Evolutionary conservation across 2,888 invertebrate species (phyloP).

Genomic region (Abrostola triplasia): DNA sequence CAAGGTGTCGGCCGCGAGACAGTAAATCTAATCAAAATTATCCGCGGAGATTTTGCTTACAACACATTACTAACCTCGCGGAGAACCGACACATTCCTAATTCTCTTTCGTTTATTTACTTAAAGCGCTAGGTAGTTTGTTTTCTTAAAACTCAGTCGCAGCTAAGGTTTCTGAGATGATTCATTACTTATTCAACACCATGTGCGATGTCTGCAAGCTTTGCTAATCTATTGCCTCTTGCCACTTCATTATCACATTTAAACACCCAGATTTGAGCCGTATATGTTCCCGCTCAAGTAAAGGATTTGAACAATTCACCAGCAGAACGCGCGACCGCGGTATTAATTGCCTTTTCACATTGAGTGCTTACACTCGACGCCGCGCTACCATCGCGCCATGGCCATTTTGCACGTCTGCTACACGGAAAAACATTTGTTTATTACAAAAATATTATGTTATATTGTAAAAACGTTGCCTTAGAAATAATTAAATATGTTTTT

Average conservation of each 20-base stretch:
- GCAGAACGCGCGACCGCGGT: conserved; percentile 46
- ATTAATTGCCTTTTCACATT: conserved; percentile 58
- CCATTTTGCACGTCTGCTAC: conserved; percentile 52
- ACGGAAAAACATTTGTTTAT: conserved; percentile 46
- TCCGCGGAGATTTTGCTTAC: background rate
- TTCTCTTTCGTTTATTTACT: conserved; percentile 49
- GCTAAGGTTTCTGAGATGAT: conserved; percentile 62
- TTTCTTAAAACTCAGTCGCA: conserved; percentile 64
- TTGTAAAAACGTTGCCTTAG: background rate
- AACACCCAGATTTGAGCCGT: conserved; percentile 68
- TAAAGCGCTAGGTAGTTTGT: conserved; percentile 60
- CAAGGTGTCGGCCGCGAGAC: conserved; percentile 1
- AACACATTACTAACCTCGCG: background rate
- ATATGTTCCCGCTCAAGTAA: conserved; percentile 45
- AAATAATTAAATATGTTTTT: no score
- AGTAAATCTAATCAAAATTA: conserved; percentile 5
- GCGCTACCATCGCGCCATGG: conserved; percentile 28
- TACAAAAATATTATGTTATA: background rate
- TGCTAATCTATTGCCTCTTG: conserved; percentile 61
- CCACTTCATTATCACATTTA: conserved; percentile 79
- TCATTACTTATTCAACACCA: conserved; percentile 80
- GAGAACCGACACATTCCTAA: conserved; percentile 12
- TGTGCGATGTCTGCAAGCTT: conserved; percentile 69
- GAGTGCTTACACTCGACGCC: conserved; percentile 50
- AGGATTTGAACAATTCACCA: conserved; percentile 51